Evolutionary conservation across 2,797 vertebrate genomes (phyloP).

Genomic region (Helarctos malayanus): DNA sequence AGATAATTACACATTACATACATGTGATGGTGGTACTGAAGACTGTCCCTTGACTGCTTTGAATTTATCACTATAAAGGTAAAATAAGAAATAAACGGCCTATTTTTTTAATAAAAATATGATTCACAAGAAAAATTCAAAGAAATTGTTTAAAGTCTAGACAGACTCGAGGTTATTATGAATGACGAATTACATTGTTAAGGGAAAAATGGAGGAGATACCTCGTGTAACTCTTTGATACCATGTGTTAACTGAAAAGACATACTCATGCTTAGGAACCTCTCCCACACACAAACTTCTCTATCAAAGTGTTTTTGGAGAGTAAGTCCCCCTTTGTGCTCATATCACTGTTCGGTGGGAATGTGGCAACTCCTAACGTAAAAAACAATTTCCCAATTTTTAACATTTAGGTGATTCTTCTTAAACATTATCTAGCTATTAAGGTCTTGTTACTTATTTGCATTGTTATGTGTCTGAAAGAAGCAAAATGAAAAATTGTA

Average conservation of each 20-base stretch:
- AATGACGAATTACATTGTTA: conserved; percentile 32
- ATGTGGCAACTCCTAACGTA: neutral
- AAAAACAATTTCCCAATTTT: conserved; percentile 51
- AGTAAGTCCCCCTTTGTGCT: neutral
- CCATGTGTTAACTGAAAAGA: neutral
- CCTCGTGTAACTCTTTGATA: neutral
- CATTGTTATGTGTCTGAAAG: neutral
- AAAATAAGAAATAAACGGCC: conserved; percentile 34
- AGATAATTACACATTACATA: neutral
- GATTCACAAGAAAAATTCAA: conserved; percentile 22
- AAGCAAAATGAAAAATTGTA: conserved; percentile 23
- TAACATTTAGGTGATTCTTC: neutral
- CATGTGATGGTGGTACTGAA: neutral
- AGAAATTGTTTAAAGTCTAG: conserved; percentile 20
- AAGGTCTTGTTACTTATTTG: neutral
- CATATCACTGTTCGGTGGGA: neutral
- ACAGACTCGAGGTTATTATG: neutral
- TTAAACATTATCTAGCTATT: conserved; percentile 10
- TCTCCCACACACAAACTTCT: neutral
- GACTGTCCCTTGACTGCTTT: neutral
- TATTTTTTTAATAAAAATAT: conserved; percentile 19
- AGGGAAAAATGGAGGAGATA: conserved; percentile 13
- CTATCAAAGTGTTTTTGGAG: neutral
- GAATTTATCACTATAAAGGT: conserved; percentile 37
- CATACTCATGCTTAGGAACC: neutral